phyloP scores from a whole-genome alignment of 2,113 vertebrate species.

The Aythya baeri region DNA sequence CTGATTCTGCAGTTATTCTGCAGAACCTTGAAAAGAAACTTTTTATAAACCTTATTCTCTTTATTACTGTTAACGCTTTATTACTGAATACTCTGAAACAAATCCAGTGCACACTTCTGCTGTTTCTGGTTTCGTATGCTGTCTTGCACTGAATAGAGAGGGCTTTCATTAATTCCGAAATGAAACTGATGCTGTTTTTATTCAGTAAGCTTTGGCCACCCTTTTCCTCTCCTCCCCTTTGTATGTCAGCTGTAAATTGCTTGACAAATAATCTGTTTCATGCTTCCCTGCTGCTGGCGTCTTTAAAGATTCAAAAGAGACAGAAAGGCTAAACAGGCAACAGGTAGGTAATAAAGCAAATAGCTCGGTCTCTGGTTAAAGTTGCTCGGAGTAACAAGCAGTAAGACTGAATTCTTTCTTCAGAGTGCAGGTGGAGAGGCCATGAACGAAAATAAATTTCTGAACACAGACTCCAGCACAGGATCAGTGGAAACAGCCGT shows the following conservation, averaged over 20 bases:
- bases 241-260: not conserved
- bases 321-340: not conserved
- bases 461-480: conserved; percentile 74
- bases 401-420: not conserved
- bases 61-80: not conserved
- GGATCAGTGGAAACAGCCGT: conserved; percentile 76
- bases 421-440: conserved; percentile 77
- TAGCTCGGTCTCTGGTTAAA: not conserved
- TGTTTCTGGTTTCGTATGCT: not conserved
- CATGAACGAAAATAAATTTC: conserved; percentile 81
- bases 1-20: not conserved
- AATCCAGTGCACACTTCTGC: not conserved
- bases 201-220: not conserved
- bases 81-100: not conserved
- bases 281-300: not conserved
- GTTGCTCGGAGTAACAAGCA: not conserved
- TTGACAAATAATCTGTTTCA: not conserved
- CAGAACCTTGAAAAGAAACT: not conserved
- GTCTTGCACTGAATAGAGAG: not conserved
- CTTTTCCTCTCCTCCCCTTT: not conserved
- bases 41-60: not conserved
- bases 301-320: conserved; percentile 7
- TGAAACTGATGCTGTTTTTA: not conserved
- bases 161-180: not conserved
- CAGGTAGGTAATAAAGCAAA: not conserved